These are phyloP conservation scores for Sakesphorus luctuosus DNA, from an alignment of 2,113 vertebrate species.

Conservation along the genomic window DNA sequence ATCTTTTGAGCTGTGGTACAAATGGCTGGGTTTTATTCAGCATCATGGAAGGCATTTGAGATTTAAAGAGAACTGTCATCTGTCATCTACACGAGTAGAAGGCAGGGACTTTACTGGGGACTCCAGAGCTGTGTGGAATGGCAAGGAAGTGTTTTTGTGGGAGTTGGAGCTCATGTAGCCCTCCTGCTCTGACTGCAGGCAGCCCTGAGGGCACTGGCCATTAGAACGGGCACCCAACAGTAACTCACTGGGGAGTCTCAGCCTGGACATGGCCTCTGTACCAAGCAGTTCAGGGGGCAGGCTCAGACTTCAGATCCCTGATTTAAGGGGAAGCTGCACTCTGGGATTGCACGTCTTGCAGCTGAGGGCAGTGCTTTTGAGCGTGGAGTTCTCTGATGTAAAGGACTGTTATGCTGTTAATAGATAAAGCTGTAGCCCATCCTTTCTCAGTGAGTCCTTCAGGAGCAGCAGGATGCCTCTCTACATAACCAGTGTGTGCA, in stretches of 20 bases:
- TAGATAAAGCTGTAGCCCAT: background rate
- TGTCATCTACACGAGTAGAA: rapidly evolving
- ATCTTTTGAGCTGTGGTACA: background rate
- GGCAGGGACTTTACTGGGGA: background rate
- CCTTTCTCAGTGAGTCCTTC: background rate
- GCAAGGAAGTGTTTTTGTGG: background rate
- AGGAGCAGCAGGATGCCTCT: background rate
- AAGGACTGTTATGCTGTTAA: background rate
- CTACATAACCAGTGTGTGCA: background rate
- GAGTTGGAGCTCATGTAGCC: background rate
- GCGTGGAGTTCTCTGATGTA: background rate
- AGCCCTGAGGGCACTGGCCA: rapidly evolving
- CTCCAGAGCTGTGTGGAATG: background rate
- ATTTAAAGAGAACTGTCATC: background rate
- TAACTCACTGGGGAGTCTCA: background rate
- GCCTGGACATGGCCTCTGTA: background rate
- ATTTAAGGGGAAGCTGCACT: background rate
- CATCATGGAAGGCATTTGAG: background rate
- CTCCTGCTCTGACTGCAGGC: background rate
- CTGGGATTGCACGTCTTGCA: background rate
- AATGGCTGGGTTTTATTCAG: background rate
- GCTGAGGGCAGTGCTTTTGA: background rate
- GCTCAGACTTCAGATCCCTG: background rate
- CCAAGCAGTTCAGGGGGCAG: background rate
- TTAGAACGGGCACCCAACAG: no score